Evolutionary conservation across 1,140 invertebrate genomes (phyloP), one percentile per base, ranked within the genome.

Genomic region (Caerostris darwini): DNA sequence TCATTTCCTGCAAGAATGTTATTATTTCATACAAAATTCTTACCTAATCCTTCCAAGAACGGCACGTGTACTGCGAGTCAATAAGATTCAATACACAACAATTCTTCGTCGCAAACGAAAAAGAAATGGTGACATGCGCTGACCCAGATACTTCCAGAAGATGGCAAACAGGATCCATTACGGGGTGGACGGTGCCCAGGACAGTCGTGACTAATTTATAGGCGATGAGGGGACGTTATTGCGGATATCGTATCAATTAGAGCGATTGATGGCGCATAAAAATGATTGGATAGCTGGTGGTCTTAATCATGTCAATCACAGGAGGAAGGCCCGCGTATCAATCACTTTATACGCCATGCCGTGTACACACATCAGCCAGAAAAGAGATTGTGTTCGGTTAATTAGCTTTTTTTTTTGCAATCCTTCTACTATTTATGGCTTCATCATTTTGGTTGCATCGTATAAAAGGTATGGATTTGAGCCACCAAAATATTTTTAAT

Each of bases 241-340:
- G 50, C 59, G 19, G n/a, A 88, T 67, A 64, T 64, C 61, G 58
- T 64, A 88, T 88, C 86, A 88, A 88, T 88, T 88, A 88, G 86
- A 53, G 61, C 58, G 59, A 88, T 88, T 88, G 86, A 88, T 88
- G 86, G 59, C 34, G 59, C 86, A 88, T 61, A 88, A 88, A 88
- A 88, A 87, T 64, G 85, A 59, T 87, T 64, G 86, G 86, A 64
- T 88, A 19, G 61, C 19, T 19, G 53, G 14, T 50, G 34, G 61
- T 85, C 54, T 85, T 85, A 85, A 85, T 85, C 83, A 85, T 8
- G 83, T 85, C 57, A 57, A 85, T 59, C 54, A 77, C 10, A 77
- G 5, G 34, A 12, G 71, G 3, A 12, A 12, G 19, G 71, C 50
- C 19, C 14, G 34, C 19, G 10, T 12, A 77, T 77, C 71, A 14